Evolutionary conservation across 2,797 vertebrate genomes (phyloP).

Genomic region (Malacoctenus gilli): DNA sequence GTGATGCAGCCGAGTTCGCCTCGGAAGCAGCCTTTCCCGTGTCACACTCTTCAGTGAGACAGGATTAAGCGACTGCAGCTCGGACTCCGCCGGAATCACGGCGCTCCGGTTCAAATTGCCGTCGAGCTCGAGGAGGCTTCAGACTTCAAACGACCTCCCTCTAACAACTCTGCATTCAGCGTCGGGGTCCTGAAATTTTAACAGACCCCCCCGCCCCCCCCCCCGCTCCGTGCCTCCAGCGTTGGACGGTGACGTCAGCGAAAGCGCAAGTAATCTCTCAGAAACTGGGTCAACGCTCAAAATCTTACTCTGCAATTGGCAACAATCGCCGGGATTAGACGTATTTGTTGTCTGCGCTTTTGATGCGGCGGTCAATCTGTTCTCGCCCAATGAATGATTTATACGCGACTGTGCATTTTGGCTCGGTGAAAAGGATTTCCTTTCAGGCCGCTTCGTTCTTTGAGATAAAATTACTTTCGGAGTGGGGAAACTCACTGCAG

Average conservation of each 20-base stretch:
- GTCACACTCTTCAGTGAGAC: too few species aligned
- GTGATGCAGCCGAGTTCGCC: too few species aligned
- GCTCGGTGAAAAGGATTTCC: conserved; percentile 4
- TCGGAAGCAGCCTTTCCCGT: too few species aligned
- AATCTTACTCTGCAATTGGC: conserved; percentile 56
- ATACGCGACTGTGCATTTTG: background rate
- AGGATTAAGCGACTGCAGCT: background rate
- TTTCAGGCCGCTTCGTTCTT: conserved; percentile 20
- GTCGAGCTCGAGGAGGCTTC: conserved; percentile 15
- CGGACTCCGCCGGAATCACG: conserved; percentile 6
- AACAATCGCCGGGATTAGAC: conserved; percentile 49
- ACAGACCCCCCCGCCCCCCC: conserved; percentile 41
- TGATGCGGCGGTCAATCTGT: conserved; percentile 20
- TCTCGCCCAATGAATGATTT: conserved; percentile 22
- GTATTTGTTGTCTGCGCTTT: conserved; percentile 31
- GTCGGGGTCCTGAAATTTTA: conserved; percentile 34
- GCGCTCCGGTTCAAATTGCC: conserved; percentile 11
- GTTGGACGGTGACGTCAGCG: conserved; percentile 61
- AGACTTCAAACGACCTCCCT: conserved; percentile 48
- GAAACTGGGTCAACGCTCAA: conserved; percentile 78
- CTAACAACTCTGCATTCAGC: conserved; percentile 30
- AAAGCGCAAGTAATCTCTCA: conserved; percentile 60
- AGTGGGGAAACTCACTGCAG: conserved; percentile 1
- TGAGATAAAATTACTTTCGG: conserved; percentile 6
- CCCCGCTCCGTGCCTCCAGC: conserved; percentile 56